Evolutionary conservation across 2,888 invertebrate species (phyloP).

Genomic region (Coelinius sp.): DNA sequence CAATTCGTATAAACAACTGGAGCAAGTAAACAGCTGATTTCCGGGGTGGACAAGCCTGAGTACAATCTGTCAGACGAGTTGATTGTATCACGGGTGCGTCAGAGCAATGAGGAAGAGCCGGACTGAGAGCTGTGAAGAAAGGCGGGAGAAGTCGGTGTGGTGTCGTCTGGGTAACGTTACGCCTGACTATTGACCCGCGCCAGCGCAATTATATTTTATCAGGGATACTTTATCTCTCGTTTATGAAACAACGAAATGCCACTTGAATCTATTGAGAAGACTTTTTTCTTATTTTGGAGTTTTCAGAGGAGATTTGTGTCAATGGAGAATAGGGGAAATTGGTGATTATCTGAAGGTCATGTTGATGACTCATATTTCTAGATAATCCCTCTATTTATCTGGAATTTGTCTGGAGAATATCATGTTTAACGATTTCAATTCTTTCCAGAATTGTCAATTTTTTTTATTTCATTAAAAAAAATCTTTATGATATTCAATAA

Average conservation of each 20-base stretch:
- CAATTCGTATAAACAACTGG: background rate
- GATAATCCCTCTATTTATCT: too few species aligned
- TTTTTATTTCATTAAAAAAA: too few species aligned
- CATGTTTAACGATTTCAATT: too few species aligned
- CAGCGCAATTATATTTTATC: conserved; percentile 65
- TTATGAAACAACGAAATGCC: conserved; percentile 9
- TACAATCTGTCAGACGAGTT: conserved; percentile 15
- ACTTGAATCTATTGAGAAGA: background rate
- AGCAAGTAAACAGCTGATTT: background rate
- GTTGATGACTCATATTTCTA: too few species aligned
- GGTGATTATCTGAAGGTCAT: too few species aligned
- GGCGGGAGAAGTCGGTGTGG: conserved; percentile 34
- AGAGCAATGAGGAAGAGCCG: conserved; percentile 32
- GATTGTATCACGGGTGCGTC: conserved; percentile 27
- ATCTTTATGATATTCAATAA: too few species aligned
- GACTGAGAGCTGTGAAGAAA: conserved; percentile 9
- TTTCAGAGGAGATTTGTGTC: background rate
- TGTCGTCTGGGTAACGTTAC: conserved; percentile 62
- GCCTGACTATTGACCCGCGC: conserved; percentile 68
- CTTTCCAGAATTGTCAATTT: too few species aligned
- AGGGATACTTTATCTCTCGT: conserved; percentile 45
- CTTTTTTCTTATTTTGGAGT: background rate
- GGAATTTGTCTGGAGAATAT: too few species aligned
- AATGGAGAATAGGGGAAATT: background rate
- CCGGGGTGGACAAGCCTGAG: too few species aligned